These are phyloP conservation scores for Rousettus leschenaultii DNA, from an alignment of 2,113 vertebrate species.

Conservation along the genomic window DNA sequence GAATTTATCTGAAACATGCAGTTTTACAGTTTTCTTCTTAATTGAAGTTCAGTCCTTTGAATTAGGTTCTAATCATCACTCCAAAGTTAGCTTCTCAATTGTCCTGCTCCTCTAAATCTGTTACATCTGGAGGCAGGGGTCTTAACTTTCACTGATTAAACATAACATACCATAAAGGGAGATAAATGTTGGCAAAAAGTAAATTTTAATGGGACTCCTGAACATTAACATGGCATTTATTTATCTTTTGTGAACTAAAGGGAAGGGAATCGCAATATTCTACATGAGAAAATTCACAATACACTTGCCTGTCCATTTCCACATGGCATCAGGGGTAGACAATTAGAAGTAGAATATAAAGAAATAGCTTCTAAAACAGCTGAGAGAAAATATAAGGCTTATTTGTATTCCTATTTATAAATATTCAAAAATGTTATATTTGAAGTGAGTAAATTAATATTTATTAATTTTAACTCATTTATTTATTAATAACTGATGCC, in stretches of 20 bases:
- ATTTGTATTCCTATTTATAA: background rate
- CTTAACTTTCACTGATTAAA: background rate
- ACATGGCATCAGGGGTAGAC: background rate
- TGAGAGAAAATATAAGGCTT: background rate
- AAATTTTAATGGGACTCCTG: background rate
- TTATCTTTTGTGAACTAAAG: background rate
- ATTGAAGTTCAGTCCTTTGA: background rate
- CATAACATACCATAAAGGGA: background rate
- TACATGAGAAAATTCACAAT: background rate
- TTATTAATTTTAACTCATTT: background rate
- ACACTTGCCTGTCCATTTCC: background rate
- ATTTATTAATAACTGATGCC: background rate
- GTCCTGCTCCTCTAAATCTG: background rate
- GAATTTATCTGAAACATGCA: background rate
- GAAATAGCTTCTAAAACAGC: background rate
- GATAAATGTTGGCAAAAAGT: background rate
- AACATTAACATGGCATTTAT: background rate
- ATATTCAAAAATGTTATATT: background rate
- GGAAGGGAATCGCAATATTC: background rate
- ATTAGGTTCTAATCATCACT: background rate
- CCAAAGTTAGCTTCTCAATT: background rate
- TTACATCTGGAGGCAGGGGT: background rate
- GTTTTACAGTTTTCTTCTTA: background rate
- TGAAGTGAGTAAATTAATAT: background rate
- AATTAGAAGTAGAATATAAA: background rate